phyloP scores from a whole-genome alignment of 2,113 vertebrate species.

The Trogon surrucura region DNA sequence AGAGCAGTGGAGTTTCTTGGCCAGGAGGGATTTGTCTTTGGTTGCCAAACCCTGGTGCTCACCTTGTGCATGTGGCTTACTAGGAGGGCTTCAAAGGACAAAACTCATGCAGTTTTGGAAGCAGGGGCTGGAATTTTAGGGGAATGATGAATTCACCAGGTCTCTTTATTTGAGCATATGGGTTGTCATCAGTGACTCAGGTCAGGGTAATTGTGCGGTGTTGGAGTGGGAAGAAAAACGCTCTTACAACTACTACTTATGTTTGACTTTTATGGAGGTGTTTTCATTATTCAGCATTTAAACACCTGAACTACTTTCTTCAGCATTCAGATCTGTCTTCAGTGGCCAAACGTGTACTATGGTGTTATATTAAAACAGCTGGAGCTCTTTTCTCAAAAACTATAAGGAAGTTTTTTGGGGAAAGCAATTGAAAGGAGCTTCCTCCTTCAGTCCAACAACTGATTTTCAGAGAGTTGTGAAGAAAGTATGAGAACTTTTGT shows the following conservation, averaged over 20 bases:
- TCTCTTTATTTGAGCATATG: not conserved
- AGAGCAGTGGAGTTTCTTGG: not conserved
- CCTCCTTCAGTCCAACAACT: not conserved
- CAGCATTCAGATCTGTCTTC: not conserved
- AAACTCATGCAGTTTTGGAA: not conserved
- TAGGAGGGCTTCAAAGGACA: not conserved
- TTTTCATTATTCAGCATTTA: not conserved
- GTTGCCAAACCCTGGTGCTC: not conserved
- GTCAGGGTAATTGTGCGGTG: not conserved
- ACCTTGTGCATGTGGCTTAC: not conserved
- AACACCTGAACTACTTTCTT: not conserved
- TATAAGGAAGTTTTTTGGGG: not conserved
- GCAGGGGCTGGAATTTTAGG: not conserved
- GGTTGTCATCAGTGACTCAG: not conserved
- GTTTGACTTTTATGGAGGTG: rapidly evolving
- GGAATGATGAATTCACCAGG: not conserved
- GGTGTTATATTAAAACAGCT: not conserved
- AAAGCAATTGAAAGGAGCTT: not conserved
- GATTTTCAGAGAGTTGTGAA: not conserved
- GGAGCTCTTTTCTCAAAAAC: not conserved
- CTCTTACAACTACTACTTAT: not conserved
- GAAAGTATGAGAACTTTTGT: not conserved
- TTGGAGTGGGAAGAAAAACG: not conserved
- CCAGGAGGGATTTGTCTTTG: not conserved
- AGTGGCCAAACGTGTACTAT: not conserved